These are phyloP conservation scores for Elgaria multicarinata DNA, from an alignment of 2,113 vertebrate genomes.

Conservation along the genomic window DNA sequence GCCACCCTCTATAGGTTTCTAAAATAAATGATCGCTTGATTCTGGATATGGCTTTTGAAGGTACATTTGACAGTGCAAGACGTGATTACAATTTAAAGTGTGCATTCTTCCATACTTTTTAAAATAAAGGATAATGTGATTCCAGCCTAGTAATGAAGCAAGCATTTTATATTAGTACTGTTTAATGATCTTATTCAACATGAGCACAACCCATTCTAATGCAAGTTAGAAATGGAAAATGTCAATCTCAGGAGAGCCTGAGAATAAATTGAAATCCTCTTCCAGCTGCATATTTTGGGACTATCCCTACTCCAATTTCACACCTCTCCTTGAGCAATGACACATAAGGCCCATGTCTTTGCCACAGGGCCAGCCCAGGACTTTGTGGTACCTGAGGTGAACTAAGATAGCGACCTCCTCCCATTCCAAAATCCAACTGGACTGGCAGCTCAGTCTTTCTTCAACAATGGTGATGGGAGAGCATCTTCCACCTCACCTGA, in stretches of 20 bases:
- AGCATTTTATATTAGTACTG: not conserved
- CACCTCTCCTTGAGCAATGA: not conserved
- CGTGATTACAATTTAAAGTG: not conserved
- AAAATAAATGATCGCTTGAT: conserved; percentile 16
- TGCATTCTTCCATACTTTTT: not conserved
- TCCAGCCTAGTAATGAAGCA: not conserved
- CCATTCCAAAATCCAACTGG: too few species aligned
- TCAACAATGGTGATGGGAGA: too few species aligned
- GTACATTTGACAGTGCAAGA: not conserved
- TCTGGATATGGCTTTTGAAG: not conserved
- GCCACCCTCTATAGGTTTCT: not conserved
- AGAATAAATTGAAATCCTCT: not conserved
- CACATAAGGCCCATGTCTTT: too few species aligned
- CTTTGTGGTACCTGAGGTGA: too few species aligned
- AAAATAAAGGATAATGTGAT: not conserved
- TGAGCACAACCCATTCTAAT: not conserved
- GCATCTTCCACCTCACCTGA: too few species aligned
- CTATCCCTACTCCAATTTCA: not conserved
- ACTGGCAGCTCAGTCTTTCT: too few species aligned
- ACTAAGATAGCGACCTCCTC: too few species aligned
- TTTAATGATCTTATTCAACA: not conserved
- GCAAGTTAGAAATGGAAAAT: not conserved
- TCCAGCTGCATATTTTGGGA: not conserved
- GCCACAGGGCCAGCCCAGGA: too few species aligned
- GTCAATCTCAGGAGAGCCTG: not conserved